Percentiles rank a stretch among this genome's conserved stretches.
phyloP scores from a whole-genome alignment of 2,797 vertebrate genomes.

The Gila robusta region DNA sequence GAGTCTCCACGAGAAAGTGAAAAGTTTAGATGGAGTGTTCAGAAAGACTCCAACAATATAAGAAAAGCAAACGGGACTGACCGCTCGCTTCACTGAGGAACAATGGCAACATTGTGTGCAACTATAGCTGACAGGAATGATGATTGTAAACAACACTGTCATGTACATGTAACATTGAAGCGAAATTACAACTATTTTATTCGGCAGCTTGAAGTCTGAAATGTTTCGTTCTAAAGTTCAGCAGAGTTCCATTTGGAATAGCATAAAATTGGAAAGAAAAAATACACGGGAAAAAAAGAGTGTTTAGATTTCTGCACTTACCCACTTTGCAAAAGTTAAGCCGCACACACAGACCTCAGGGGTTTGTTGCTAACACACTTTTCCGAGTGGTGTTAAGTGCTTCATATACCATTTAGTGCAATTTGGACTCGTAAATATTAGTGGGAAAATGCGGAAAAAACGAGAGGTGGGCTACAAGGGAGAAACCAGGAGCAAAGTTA shows the following conservation, averaged over 20 bases:
- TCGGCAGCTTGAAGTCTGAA: conserved; percentile 1
- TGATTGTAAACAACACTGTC: conserved; percentile 29
- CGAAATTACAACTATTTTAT: background rate
- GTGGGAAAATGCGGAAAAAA: background rate
- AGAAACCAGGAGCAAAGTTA: conserved; percentile 43
- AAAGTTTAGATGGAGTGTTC: conserved; percentile 31
- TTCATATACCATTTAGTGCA: conserved; percentile 28
- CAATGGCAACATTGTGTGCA: conserved; percentile 41
- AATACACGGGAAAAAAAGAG: conserved; percentile 34
- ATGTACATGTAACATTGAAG: background rate
- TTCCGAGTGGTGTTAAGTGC: conserved; percentile 26
- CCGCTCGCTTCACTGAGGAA: conserved; percentile 11
- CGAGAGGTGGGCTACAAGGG: background rate
- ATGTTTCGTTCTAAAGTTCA: background rate
- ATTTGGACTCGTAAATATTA: background rate
- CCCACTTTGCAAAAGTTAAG: conserved; percentile 61
- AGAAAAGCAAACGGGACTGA: conserved; percentile 54
- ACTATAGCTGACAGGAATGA: conserved; percentile 24
- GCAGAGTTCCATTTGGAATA: background rate
- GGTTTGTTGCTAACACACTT: conserved; percentile 50
- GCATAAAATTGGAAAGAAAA: background rate
- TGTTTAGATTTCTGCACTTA: conserved; percentile 56
- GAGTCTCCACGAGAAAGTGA: conserved; percentile 35
- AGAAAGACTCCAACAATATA: conserved; percentile 45
- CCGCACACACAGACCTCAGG: conserved; percentile 46